Evolutionary conservation across 2,797 vertebrate species (phyloP).

Genomic region (Thunnus albacares): DNA sequence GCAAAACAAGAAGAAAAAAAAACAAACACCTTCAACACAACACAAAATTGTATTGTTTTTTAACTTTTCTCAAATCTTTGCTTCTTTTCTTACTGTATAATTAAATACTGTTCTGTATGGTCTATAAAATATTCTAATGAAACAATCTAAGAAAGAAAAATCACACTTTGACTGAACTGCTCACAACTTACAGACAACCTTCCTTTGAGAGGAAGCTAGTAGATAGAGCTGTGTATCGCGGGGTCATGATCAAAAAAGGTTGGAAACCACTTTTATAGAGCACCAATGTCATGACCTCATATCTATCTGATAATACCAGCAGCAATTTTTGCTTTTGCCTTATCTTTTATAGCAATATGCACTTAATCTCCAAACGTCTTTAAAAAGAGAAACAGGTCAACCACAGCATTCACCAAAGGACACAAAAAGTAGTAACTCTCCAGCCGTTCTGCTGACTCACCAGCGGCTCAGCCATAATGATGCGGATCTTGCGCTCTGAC

Average conservation of each 20-base stretch:
- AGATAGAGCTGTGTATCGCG: background rate
- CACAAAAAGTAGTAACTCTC: background rate
- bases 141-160: no score
- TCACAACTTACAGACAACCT: background rate
- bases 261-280: background rate
- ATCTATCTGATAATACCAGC: background rate
- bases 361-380: background rate
- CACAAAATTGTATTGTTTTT: background rate
- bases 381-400: constrained; percentile 5
- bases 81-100: background rate
- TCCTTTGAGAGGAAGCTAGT: background rate
- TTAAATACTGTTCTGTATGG: background rate
- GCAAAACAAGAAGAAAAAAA: background rate
- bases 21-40: no score
- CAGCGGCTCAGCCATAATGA: constrained; percentile 98
- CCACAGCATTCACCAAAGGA: background rate
- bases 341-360: background rate
- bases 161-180: background rate
- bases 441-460: constrained; percentile 83
- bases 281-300: constrained; percentile 6
- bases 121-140: background rate
- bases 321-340: background rate
- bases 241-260: background rate
- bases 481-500: constrained; percentile 96
- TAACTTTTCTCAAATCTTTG: background rate